Conservation (phyloP, 2,113 vertebrate genomes). For the Anolis sagrei region DNA sequence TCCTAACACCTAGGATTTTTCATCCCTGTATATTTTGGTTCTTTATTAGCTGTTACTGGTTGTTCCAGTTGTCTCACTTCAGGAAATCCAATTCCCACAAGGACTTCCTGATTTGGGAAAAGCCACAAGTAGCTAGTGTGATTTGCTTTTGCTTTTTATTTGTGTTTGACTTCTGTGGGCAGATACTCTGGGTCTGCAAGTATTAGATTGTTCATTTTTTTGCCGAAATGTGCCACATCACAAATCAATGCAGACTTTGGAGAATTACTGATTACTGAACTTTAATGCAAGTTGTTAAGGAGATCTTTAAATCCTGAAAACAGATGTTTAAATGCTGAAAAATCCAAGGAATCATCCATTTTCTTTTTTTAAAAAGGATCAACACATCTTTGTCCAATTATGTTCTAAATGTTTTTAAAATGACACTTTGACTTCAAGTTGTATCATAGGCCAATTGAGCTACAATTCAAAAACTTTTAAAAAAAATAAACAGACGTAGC, state of each 20-base stretch:
- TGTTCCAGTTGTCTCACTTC: not conserved
- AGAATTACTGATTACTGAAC: not conserved
- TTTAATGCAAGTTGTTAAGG: not conserved
- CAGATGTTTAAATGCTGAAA: not conserved
- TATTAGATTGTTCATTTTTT: slow-evolving; percentile 1
- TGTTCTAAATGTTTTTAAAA: not conserved
- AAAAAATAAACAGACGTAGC: not conserved
- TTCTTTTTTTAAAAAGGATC: not conserved
- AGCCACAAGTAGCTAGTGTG: not conserved
- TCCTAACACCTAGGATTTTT: not conserved
- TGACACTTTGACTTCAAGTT: not conserved
- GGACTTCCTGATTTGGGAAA: not conserved
- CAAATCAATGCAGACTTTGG: not conserved
- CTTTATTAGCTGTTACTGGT: not conserved
- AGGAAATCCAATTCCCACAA: not conserved
- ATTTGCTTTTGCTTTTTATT: not conserved
- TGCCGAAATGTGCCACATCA: no score
- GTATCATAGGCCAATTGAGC: not conserved
- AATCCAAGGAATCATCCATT: not conserved
- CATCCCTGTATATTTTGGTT: not conserved
- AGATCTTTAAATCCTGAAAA: not conserved
- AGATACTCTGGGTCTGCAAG: not conserved
- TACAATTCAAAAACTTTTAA: not conserved
- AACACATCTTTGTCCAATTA: not conserved
- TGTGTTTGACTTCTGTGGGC: not conserved